Evolutionary conservation across 2,797 vertebrate species (phyloP), one percentile per base, ranked within the genome.

Genomic region (Pseudochromis fuscus): DNA sequence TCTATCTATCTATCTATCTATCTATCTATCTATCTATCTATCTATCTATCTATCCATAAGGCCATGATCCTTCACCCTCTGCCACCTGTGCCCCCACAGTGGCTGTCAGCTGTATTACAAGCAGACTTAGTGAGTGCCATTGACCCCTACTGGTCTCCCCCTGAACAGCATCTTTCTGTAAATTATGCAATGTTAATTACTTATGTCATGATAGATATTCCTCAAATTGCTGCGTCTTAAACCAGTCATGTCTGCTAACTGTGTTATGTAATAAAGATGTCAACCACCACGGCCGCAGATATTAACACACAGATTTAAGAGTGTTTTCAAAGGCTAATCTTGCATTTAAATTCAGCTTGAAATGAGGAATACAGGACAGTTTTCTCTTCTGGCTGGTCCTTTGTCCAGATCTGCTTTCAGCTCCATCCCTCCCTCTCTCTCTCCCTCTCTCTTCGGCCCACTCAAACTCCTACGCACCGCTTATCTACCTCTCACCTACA

Each of bases 401-500:
- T 79, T 79, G 63, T 87, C 61, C 85, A 81, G 76, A 72, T 80
- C 79, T 77, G 77, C 72, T 87, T 81, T 85, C 79, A 73, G 72
- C 75, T 86, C 76, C 65, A 71, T 88, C 68, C 46, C 70, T 75
- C 66, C 48, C 75, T 84, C 76, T 65, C 73, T 74, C 48, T 19
- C 58, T 79, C 25, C 48, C 70, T 77, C 79, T 82, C 85, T 88
- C 75, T 69, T 56, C 82, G 21, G 75, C 90, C 87, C 85, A 91
- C 89, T 88, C 87, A 87, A 70, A 90, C 91, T 89, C 91, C 88
- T 72, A 91, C 90, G 71, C 83, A 69, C 49, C 24, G 50, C 88
- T 88, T 77, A 85, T 87, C 85, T 87, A 86, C 85, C 85, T 89
- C 88, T 88, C 86, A 89, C 88, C 83, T 84, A 87, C 87, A 87